A percentile compares a stretch with the other conserved stretches of the same genome.
phyloP scores from a whole-genome alignment of 2,888 invertebrate species.

The Pediacus dermestoides region DNA sequence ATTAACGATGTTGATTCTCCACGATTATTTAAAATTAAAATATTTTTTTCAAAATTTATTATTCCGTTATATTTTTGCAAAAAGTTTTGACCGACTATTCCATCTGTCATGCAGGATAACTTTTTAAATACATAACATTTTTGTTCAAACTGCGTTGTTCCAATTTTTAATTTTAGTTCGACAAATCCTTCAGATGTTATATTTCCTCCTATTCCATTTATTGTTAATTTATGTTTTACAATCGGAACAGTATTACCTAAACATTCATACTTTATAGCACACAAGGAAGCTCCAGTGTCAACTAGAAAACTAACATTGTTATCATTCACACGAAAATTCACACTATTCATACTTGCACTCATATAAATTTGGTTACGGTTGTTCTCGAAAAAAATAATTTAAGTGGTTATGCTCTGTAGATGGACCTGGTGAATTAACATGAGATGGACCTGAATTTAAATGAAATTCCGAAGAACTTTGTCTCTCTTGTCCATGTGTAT shows the following conservation, averaged over 20 bases:
- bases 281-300: constrained; percentile 2
- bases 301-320: not conserved
- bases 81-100: constrained; percentile 3
- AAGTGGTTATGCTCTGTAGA: not conserved
- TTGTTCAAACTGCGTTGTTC: not conserved
- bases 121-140: constrained; percentile 2
- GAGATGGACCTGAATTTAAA: no score
- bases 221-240: not conserved
- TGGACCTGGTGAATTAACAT: not conserved
- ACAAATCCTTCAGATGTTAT: constrained; percentile 1
- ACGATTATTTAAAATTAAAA: not conserved
- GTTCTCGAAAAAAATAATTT: constrained; percentile 5
- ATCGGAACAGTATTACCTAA: not conserved
- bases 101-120: not conserved
- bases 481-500: no score
- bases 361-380: not conserved
- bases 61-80: constrained; percentile 2
- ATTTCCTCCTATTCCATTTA: not conserved
- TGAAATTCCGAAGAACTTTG: no score
- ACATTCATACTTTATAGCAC: constrained; percentile 6
- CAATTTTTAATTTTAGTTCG: not conserved
- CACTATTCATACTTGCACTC: constrained; percentile 1
- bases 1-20: not conserved
- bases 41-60: constrained; percentile 2
- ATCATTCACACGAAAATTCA: constrained; percentile 2